Evolutionary conservation across 2,888 invertebrate genomes (phyloP).

Genomic region (Melanotus villosus): DNA sequence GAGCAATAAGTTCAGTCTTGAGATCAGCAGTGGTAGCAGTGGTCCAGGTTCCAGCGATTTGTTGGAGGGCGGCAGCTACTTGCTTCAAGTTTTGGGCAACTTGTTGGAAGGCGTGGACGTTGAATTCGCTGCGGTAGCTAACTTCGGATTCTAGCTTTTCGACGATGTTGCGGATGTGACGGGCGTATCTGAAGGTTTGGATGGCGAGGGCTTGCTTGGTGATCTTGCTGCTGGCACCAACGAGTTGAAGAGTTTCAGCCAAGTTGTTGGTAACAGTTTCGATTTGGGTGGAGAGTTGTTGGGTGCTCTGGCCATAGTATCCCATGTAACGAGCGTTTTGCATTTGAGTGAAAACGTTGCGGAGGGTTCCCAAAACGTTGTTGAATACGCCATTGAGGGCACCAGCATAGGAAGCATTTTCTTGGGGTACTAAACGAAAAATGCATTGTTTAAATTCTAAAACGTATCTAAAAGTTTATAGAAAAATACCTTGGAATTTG

Average conservation of each 20-base stretch:
- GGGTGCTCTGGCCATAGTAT: not conserved
- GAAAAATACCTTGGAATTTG: constrained; percentile 13
- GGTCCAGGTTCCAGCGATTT: constrained; percentile 3
- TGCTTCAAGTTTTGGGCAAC: constrained; percentile 15
- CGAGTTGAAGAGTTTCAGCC: constrained; percentile 6
- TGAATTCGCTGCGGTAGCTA: constrained; percentile 5
- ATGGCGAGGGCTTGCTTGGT: constrained; percentile 23
- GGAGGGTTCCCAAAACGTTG: not conserved
- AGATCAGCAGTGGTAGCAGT: too few relatives aligned
- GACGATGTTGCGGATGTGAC: not conserved
- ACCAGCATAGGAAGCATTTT: constrained; percentile 18
- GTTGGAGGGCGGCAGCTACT: constrained; percentile 3
- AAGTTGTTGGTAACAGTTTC: constrained; percentile 18
- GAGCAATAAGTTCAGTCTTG: too few relatives aligned
- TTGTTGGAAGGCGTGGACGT: not conserved
- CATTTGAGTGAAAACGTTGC: constrained; percentile 32
- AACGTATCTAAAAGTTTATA: too few relatives aligned
- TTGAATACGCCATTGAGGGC: not conserved
- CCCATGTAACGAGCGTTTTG: not conserved
- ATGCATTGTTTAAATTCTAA: too few relatives aligned
- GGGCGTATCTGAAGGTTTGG: too few relatives aligned
- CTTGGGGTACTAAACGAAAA: too few relatives aligned
- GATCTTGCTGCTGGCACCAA: constrained; percentile 9
- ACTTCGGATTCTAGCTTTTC: constrained; percentile 20
- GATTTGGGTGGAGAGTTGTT: constrained; percentile 7